These are phyloP conservation scores for Orestias chungarensis DNA, from an alignment of 2,797 vertebrate genomes.

Conservation along the genomic window DNA sequence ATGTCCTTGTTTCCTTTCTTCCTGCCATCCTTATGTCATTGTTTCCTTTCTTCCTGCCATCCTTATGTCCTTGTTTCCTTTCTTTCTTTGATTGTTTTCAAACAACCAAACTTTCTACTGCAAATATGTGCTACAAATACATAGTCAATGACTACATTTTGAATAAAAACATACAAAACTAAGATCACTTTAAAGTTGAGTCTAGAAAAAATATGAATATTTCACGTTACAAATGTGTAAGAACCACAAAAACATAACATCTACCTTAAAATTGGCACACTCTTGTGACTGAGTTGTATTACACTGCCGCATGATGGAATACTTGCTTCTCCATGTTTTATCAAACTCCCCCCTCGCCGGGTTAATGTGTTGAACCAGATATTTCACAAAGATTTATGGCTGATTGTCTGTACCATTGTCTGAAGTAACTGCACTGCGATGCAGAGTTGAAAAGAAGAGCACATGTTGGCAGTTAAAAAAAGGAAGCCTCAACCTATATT, in stretches of 20 bases:
- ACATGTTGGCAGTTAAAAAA: neutral
- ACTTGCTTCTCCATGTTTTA: neutral
- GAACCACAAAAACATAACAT: neutral
- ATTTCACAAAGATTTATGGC: slow-evolving; percentile 15
- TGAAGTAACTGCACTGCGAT: neutral
- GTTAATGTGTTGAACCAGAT: slow-evolving; percentile 6
- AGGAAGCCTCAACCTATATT: neutral
- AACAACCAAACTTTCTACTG: too few relatives aligned
- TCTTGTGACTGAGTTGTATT: neutral
- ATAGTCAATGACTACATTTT: neutral
- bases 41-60: neutral
- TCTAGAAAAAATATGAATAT: neutral
- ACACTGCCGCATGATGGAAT: slow-evolving; percentile 1
- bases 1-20: too few relatives aligned
- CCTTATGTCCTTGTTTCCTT: neutral
- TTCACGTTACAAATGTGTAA: neutral
- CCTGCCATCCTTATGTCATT: neutral
- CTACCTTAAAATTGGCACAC: neutral
- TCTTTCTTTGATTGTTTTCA: too few relatives aligned
- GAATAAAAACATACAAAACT: neutral
- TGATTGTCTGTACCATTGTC: neutral
- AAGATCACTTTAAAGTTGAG: neutral
- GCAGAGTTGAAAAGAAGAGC: neutral
- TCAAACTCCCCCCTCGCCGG: neutral
- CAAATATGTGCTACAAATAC: neutral